Evolutionary conservation across 2,888 invertebrate genomes (phyloP).

Genomic region (Clostera curtula): DNA sequence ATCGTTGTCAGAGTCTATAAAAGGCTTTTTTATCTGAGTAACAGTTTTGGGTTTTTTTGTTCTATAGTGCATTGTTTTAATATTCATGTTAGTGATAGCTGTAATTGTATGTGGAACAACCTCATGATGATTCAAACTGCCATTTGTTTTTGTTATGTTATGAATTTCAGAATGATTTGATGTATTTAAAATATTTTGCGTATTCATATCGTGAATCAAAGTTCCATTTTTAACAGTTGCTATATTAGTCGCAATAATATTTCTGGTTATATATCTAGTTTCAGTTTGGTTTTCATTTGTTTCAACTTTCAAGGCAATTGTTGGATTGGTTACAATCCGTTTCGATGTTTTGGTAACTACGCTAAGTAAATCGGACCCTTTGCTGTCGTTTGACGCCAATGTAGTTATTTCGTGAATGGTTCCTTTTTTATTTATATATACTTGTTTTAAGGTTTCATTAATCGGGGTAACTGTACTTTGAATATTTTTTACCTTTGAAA

Average conservation of each 20-base stretch:
- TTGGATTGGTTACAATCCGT: too few species aligned
- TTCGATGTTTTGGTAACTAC: too few species aligned
- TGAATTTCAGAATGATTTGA: slow-evolving; percentile 7
- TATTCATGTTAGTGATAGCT: slow-evolving; percentile 58
- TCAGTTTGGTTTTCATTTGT: slow-evolving; percentile 1
- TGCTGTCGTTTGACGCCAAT: too few species aligned
- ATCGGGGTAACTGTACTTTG: slow-evolving; percentile 3
- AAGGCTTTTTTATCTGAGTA: slow-evolving; percentile 56
- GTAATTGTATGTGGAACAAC: slow-evolving; percentile 44
- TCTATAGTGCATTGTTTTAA: slow-evolving; percentile 55
- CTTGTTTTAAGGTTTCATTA: too few species aligned
- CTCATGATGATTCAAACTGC: slow-evolving; percentile 21
- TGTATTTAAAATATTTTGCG: not conserved
- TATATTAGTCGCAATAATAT: not conserved
- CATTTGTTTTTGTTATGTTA: slow-evolving; percentile 6
- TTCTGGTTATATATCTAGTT: not conserved
- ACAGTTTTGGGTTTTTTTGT: slow-evolving; percentile 58
- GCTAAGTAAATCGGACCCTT: too few species aligned
- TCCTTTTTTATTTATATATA: too few species aligned
- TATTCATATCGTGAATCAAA: slow-evolving; percentile 3
- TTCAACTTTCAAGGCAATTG: slow-evolving; percentile 1
- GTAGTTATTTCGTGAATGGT: too few species aligned
- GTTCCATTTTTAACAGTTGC: slow-evolving; percentile 1
- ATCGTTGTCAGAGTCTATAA: slow-evolving; percentile 23
- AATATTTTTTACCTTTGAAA: slow-evolving; percentile 29